A percentile compares a stretch with the other conserved stretches of the same genome.
Evolutionary conservation across 2,113 vertebrate genomes (phyloP).

Genomic region (Petromus typicus): DNA sequence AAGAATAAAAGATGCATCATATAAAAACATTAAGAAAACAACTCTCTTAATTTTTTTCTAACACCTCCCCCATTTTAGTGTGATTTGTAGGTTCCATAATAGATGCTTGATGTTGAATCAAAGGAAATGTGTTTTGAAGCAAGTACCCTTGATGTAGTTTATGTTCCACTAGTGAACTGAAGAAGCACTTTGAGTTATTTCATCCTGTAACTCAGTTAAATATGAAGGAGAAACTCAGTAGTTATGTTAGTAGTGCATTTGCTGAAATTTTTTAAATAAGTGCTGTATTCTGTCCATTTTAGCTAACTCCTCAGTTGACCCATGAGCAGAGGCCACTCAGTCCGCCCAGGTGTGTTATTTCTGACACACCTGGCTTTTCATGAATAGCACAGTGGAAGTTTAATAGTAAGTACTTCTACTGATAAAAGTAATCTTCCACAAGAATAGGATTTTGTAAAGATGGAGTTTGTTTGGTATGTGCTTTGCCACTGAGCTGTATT

Average conservation of each 20-base stretch:
- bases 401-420: constrained; percentile 20
- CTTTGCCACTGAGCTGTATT: not conserved
- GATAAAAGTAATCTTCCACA: constrained; percentile 41
- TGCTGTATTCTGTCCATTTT: constrained; percentile 21
- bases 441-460: not conserved
- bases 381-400: no score
- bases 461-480: not conserved
- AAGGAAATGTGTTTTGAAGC: constrained; percentile 48
- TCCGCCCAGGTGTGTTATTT: not conserved
- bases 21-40: constrained; percentile 6
- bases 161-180: constrained; percentile 4
- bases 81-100: not conserved
- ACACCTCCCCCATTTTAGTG: not conserved
- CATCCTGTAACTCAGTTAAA: not conserved
- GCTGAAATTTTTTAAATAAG: not conserved
- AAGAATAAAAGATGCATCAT: constrained; percentile 43
- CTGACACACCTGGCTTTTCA: no score
- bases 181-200: constrained; percentile 51
- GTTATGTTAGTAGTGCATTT: not conserved
- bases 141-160: not conserved
- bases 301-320: not conserved
- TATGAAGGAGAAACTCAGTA: constrained; percentile 28
- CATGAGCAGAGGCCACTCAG: not conserved
- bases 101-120: not conserved
- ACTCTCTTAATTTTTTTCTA: constrained; percentile 25